Base-by-base conservation (phyloP, 2,113 vertebrate genomes). In the Camelus dromedarius region DNA sequence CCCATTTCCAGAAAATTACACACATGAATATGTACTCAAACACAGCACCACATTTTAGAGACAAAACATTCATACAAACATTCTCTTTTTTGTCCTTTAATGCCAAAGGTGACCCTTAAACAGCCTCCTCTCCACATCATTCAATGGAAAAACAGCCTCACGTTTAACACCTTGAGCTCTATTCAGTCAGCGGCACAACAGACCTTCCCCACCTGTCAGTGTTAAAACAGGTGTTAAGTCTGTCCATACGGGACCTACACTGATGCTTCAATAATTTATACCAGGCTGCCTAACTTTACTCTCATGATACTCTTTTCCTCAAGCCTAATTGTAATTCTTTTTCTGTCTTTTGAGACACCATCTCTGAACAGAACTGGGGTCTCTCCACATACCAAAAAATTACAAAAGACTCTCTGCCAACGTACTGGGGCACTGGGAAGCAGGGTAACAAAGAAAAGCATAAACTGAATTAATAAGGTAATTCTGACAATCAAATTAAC, bases 241-340 rank as follows among this genome's bases (percentile, higher is more conserved):
- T 76, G 72, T 89, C n/a, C 58, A 96, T 28, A 70, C 54, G 32
- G 32, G 42, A 24, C 42, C 80, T 42, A 91, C 28, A 83, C 9
- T 30, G 38, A 89, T 46, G 62, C 77, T 87, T 97, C 92, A 93
- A 89, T 91, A 96, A 93, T 96, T 93, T 86, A 97, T 75, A 91
- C 7, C 26, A 89, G 15, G 24, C 35, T 82, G n/a, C 77, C 60
- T 90, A 80, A 84, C 66, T 86, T 89, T 93, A 91, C 67, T 91
- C 85, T 90, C 50, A 77, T 90, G 70, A 81, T 72, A 88, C 5
- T 82, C 42, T 86, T 91, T 81, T 92, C 87, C 4, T 9, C 32
- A 77, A 84, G 24, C 58, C 26, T 89, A 80, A 70, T 0, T 84
- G 3, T 85, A 91, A 76, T 11, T 66, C 30, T 52, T 76, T 73